Percentiles rank a stretch among this genome's conserved stretches.
These are phyloP conservation scores for Indicator maculatus DNA, from an alignment of 2,113 vertebrate genomes.

Conservation along the genomic window DNA sequence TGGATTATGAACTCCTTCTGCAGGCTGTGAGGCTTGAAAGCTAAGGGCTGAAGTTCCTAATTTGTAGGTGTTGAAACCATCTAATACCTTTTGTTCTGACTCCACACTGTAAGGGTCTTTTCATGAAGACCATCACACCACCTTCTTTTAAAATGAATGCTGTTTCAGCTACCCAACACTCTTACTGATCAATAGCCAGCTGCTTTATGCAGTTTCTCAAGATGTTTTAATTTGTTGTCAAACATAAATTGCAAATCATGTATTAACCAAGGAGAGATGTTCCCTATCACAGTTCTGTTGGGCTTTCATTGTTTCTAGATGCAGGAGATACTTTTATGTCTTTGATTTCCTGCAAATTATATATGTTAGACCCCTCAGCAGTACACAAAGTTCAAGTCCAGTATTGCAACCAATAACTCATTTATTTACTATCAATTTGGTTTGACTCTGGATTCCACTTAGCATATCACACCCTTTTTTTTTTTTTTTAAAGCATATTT, in stretches of 20 bases:
- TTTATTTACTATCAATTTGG: neutral
- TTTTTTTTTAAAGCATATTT: neutral
- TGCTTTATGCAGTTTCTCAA: neutral
- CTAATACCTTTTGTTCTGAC: neutral
- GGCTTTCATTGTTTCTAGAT: constrained; percentile 51
- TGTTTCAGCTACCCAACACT: neutral
- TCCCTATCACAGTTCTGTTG: constrained; percentile 22
- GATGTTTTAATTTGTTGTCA: neutral
- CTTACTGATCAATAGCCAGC: neutral
- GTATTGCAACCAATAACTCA: neutral
- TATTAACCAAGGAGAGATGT: neutral
- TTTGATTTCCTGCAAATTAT: constrained; percentile 21
- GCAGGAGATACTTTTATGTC: neutral
- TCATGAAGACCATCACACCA: neutral
- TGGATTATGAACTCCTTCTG: neutral
- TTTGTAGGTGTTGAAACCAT: neutral
- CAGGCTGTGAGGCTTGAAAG: neutral
- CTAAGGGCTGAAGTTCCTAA: neutral
- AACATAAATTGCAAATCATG: constrained; percentile 13
- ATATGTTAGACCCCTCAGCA: neutral
- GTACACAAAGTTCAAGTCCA: neutral
- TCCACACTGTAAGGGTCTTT: neutral
- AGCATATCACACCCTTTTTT: neutral
- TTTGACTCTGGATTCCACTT: neutral
- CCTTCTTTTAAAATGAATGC: neutral